Evolutionary conservation across 2,797 vertebrate genomes (phyloP), one percentile per base, ranked within the genome.

Genomic region (Chromobotia macracanthus): DNA sequence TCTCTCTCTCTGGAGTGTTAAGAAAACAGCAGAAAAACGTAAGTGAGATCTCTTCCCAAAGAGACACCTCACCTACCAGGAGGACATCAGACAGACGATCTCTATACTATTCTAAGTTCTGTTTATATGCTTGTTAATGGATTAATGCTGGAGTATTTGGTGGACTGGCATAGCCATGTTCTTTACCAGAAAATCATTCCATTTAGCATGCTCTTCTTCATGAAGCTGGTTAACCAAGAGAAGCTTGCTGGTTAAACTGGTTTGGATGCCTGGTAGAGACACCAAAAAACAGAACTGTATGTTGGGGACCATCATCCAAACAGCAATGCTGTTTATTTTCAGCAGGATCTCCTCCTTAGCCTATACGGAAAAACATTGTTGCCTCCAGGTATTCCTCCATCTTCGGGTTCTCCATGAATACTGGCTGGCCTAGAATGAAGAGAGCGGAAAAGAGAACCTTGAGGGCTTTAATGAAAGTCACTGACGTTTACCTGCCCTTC

Each of bases 11-110:
- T 55, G 25, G 50, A 13, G 38, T 63, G 56, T 63, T 28, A 28
- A 28, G 28, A 28, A 28, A 28, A 28, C 28, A 28, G 28, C 28
- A 28, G 28, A 28, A 28, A 28, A 28, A 56, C 6, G 61, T 46
- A 63, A 35, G 31, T 13, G 2, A 48, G 21, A 58, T 56, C 19
- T 35, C 67, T 71, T 55, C 28, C 63, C 56, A 71, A 63, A 78
- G 19, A 63, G 16, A 51, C 8, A 51, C 15, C 23, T 31, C n/a
- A 60, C 28, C 64, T 65, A 50, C 46, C 16, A 5, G 23, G 28
- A 28, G 28, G 50, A 55, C 19, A 21, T 66, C 16, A 66, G 44
- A 48, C 21, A 19, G 13, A 25, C 35, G 3, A 72, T 44, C 7
- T 75, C 19, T 18, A 28, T 28, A 28, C 28, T 28, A 28, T 28